Evolutionary conservation across 1,140 invertebrate species (phyloP).

Genomic region (Hypsibius dujardini): DNA sequence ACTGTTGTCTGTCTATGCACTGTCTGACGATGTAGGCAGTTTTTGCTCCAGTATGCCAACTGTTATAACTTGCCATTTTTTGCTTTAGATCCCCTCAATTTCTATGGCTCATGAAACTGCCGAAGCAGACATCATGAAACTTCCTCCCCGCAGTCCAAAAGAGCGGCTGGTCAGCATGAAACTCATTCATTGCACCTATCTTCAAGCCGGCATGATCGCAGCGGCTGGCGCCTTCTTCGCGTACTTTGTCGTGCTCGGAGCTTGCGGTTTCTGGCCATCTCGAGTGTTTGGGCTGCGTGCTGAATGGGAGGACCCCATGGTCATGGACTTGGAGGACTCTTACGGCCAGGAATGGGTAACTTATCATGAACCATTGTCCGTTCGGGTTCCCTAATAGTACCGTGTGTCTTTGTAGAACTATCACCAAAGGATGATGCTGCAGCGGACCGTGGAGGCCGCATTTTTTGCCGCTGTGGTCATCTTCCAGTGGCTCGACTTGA

Average conservation of each 20-base stretch:
- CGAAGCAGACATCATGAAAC: constrained; percentile 92
- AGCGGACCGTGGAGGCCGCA: constrained; percentile 92
- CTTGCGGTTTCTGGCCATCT: constrained; percentile 78
- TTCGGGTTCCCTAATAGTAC: background rate
- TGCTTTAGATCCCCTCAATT: constrained; percentile 67
- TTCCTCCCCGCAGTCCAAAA: constrained; percentile 74
- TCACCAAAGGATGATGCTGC: constrained; percentile 75
- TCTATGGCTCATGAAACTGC: constrained; percentile 87
- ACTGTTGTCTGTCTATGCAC: background rate
- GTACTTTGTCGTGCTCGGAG: constrained; percentile 96
- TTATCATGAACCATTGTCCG: too few species aligned
- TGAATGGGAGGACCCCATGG: constrained; percentile 83
- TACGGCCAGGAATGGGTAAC: constrained; percentile 96
- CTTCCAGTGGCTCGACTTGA: constrained; percentile 95
- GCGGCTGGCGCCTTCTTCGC: constrained; percentile 96
- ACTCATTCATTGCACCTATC: constrained; percentile 41
- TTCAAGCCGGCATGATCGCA: constrained; percentile 98
- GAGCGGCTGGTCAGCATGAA: constrained; percentile 89
- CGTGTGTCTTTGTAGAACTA: constrained; percentile 71
- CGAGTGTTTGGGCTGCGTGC: constrained; percentile 74
- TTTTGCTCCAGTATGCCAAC: too few species aligned
- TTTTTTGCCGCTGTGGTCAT: constrained; percentile 96
- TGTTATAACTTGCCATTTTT: background rate
- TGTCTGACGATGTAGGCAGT: too few species aligned
- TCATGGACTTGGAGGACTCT: constrained; percentile 87